Evolutionary conservation across 1,140 invertebrate genomes (phyloP).

Genomic region (Zaprionus ornatus): DNA sequence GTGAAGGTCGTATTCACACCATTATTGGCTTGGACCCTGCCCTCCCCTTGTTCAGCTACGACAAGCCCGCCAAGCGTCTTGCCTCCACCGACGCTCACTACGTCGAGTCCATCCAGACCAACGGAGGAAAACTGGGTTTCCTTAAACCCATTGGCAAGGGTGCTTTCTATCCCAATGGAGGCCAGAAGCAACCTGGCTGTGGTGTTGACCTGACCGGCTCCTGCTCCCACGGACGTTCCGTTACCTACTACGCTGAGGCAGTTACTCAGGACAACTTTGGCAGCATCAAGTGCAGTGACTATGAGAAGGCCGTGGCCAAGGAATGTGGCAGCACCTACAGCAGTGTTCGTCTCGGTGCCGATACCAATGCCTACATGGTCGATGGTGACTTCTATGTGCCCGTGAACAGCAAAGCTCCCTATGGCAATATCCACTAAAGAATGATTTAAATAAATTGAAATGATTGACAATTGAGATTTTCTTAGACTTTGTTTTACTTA

Average conservation of each 20-base stretch:
- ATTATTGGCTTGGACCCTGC: constrained; percentile 85
- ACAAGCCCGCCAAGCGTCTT: constrained; percentile 70
- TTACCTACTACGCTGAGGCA: constrained; percentile 86
- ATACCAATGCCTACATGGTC: constrained; percentile 75
- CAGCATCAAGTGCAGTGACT: constrained; percentile 58
- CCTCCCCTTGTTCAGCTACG: constrained; percentile 75
- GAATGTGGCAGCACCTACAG: constrained; percentile 63
- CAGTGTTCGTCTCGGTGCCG: constrained; percentile 80
- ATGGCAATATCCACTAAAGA: constrained; percentile 78
- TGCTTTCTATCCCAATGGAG: constrained; percentile 85
- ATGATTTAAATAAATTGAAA: not conserved
- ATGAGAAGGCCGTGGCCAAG: constrained; percentile 57
- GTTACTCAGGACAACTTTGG: constrained; percentile 57
- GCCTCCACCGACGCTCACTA: constrained; percentile 80
- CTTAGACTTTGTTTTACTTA: not conserved
- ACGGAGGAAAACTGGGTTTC: constrained; percentile 85
- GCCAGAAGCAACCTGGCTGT: constrained; percentile 86
- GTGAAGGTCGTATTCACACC: constrained; percentile 51
- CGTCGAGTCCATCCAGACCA: constrained; percentile 85
- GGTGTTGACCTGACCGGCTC: constrained; percentile 68
- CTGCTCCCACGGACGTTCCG: constrained; percentile 85
- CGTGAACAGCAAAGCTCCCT: constrained; percentile 69
- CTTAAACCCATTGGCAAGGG: constrained; percentile 83
- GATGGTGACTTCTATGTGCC: constrained; percentile 75
- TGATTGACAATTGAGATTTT: not conserved